Conservation (phyloP, 2,113 vertebrate genomes). For the Mesembrinibis cayennensis region DNA sequence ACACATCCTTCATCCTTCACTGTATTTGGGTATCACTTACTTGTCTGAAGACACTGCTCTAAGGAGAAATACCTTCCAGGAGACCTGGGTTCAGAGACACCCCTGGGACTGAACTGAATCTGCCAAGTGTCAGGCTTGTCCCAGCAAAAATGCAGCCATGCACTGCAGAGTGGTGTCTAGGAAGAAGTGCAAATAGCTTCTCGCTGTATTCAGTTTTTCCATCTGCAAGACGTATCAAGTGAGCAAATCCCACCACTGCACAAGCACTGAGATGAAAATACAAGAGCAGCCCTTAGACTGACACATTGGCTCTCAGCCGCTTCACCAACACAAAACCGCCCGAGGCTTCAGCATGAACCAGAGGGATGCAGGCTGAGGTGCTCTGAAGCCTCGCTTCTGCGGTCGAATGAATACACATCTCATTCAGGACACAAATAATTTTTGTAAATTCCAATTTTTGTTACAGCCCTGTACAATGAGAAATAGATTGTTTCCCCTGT, state of each 20-base stretch:
- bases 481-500: not conserved
- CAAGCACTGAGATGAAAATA: not conserved
- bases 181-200: not conserved
- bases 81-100: not conserved
- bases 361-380: not conserved
- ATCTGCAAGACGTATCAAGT: not conserved
- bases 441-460: not conserved
- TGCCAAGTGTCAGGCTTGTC: not conserved
- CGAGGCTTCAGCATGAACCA: not conserved
- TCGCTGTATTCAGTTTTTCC: not conserved
- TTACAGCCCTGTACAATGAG: not conserved
- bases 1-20: not conserved
- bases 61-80: not conserved
- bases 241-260: not conserved
- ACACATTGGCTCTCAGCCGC: not conserved
- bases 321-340: not conserved
- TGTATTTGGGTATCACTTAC: not conserved
- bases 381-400: not conserved
- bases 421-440: not conserved
- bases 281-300: not conserved
- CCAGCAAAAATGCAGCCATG: not conserved
- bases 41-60: not conserved
- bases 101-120: not conserved
- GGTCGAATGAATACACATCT: fast-evolving
- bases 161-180: fast-evolving